phyloP scores from a whole-genome alignment of 2,888 invertebrate species.

The Harpagoxenus sublaevis region DNA sequence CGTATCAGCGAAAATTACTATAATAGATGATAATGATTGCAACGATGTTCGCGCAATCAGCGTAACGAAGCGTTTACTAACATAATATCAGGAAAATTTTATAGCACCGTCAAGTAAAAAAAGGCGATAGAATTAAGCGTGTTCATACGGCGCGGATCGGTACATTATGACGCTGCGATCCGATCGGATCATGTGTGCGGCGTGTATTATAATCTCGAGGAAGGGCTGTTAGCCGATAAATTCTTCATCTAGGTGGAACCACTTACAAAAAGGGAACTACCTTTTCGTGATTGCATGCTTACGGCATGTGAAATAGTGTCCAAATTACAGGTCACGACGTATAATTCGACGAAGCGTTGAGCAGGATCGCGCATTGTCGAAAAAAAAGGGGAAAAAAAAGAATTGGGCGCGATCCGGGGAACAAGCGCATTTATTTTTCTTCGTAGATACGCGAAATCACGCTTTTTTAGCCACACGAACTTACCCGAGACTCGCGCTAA shows the following conservation, averaged over 20 bases:
- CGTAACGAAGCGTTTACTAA: constrained; percentile 64
- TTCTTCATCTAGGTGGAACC: constrained; percentile 83
- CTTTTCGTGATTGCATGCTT: constrained; percentile 84
- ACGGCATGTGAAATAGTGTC: constrained; percentile 83
- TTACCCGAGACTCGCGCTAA: not conserved
- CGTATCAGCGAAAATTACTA: not conserved
- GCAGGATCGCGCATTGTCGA: constrained; percentile 68
- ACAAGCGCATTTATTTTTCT: constrained; percentile 62
- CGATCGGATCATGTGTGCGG: constrained; percentile 67
- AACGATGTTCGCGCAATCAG: constrained; percentile 17
- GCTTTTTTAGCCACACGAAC: not conserved
- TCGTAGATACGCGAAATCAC: constrained; percentile 58
- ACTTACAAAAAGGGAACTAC: constrained; percentile 80
- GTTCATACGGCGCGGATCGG: constrained; percentile 17
- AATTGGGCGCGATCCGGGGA: constrained; percentile 40
- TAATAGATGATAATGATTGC: not conserved
- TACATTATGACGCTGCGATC: constrained; percentile 67
- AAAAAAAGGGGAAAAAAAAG: constrained; percentile 48
- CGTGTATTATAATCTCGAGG: constrained; percentile 76
- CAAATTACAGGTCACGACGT: constrained; percentile 82
- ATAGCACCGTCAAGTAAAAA: constrained; percentile 29
- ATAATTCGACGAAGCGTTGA: constrained; percentile 80
- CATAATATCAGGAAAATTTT: constrained; percentile 66
- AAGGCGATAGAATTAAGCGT: constrained; percentile 7
- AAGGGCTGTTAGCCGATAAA: constrained; percentile 80